Conservation (phyloP, 1,140 invertebrate species). For the Pseudomyrmex cubaensis region DNA sequence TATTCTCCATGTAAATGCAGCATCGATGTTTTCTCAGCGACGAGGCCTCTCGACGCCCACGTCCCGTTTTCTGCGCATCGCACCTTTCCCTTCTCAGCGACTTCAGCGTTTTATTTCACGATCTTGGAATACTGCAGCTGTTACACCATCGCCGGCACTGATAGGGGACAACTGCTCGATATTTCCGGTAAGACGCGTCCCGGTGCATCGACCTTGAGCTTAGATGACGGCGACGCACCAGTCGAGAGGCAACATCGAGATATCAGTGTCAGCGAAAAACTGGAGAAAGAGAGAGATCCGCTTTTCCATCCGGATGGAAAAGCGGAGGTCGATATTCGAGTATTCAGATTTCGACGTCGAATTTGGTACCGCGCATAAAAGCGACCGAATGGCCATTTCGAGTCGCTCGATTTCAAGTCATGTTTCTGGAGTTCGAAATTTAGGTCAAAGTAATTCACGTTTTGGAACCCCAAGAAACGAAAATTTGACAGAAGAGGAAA, state of each 20-base stretch:
- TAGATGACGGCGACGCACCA: not conserved
- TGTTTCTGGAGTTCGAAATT: not conserved
- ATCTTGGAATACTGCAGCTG: constrained; percentile 71
- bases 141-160: constrained; percentile 51
- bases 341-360: not conserved
- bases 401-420: not conserved
- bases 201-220: constrained; percentile 53
- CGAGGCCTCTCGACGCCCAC: constrained; percentile 61
- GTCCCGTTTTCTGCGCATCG: not conserved
- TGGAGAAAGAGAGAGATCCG: not conserved
- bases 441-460: not conserved
- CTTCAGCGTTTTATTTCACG: constrained; percentile 66
- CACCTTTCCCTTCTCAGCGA: constrained; percentile 12
- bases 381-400: not conserved
- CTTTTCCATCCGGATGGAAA: not conserved
- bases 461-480: not conserved
- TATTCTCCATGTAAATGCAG: constrained; percentile 72
- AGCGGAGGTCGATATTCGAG: not conserved
- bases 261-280: constrained; percentile 30
- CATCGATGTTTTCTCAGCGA: constrained; percentile 72
- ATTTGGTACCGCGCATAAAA: not conserved
- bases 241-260: not conserved
- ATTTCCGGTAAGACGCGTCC: constrained; percentile 58
- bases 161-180: constrained; percentile 65
- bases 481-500: not conserved